Evolutionary conservation across 1,140 invertebrate species (phyloP).

Genomic region (Orchestia grillus): DNA sequence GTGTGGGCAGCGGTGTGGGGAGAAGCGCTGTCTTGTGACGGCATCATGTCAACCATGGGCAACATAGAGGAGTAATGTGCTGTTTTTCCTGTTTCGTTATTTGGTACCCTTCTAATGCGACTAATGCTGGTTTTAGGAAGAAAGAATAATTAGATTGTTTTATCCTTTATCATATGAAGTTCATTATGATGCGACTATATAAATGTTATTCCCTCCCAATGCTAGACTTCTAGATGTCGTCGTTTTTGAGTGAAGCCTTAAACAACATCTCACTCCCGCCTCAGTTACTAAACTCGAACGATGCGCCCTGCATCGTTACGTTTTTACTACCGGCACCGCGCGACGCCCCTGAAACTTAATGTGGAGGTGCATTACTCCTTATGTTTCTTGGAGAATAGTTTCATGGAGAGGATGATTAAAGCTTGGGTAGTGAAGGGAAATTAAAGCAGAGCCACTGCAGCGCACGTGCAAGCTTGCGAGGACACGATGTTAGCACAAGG

Average conservation of each 20-base stretch:
- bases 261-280: neutral
- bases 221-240: neutral
- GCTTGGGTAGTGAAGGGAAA: no score
- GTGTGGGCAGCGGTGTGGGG: no score
- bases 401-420: no score
- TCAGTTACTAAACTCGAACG: neutral
- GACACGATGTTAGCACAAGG: neutral
- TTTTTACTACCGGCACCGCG: neutral
- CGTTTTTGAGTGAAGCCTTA: neutral
- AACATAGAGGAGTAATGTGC: no score
- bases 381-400: neutral
- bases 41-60: no score
- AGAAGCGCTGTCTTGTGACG: no score
- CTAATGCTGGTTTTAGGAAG: no score
- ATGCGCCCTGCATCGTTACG: neutral
- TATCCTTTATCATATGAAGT: no score
- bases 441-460: neutral
- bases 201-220: neutral
- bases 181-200: neutral
- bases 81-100: no score
- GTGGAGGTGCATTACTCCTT: neutral
- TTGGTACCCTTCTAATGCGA: no score
- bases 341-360: neutral
- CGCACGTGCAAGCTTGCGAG: neutral
- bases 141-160: no score